A percentile compares a stretch with the other conserved stretches of the same genome.
Conservation (phyloP, 2,888 invertebrate genomes). For the Globia sparganii region DNA sequence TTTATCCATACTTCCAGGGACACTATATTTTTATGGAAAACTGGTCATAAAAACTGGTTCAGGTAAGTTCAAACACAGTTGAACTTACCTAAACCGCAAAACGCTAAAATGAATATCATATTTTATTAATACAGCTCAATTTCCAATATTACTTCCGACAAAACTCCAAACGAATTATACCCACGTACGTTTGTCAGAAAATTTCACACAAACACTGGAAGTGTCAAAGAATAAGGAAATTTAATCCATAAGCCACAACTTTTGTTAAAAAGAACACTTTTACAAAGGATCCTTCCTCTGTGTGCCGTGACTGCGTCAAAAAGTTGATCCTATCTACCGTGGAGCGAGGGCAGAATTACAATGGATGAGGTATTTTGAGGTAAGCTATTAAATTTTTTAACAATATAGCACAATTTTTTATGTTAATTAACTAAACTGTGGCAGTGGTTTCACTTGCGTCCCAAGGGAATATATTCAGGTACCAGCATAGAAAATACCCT, state of each 20-base stretch:
- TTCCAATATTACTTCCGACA: conserved; percentile 30
- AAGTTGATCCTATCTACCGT: conserved; percentile 80
- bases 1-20: no score
- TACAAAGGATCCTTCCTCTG: conserved; percentile 80
- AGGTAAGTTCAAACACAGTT: not conserved
- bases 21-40: no score
- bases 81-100: not conserved
- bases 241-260: conserved; percentile 86
- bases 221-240: conserved; percentile 83
- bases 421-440: no score
- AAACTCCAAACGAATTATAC: conserved; percentile 46
- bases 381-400: not conserved
- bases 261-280: conserved; percentile 84
- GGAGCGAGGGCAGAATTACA: conserved; percentile 45
- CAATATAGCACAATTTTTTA: no score
- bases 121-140: conserved; percentile 28
- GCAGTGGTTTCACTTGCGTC: no score
- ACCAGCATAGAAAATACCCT: no score
- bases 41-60: not conserved
- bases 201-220: conserved; percentile 71
- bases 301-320: conserved; percentile 86
- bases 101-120: not conserved
- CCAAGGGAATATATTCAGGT: no score
- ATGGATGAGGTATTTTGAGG: conserved; percentile 60
- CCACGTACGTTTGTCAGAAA: conserved; percentile 61